Evolutionary conservation across 2,888 invertebrate genomes (phyloP).

Genomic region (Molanna angustata): DNA sequence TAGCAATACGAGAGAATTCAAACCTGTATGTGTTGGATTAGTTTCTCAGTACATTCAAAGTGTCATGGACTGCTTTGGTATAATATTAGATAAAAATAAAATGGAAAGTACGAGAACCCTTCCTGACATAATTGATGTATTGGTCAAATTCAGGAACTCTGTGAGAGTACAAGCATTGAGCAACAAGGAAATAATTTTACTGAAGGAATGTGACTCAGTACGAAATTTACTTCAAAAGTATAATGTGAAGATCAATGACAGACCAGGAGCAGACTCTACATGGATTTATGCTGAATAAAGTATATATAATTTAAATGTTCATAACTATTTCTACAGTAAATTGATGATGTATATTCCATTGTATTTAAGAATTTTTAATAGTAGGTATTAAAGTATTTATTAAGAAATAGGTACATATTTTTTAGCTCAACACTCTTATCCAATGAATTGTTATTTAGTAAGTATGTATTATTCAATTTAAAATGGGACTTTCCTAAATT

Average conservation of each 20-base stretch:
- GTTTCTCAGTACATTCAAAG: conserved; percentile 58
- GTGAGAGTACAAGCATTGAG: conserved; percentile 59
- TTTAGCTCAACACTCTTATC: too few relatives aligned
- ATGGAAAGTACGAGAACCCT: conserved; percentile 39
- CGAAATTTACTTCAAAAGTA: conserved; percentile 60
- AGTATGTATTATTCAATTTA: too few relatives aligned
- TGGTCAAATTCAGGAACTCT: conserved; percentile 60
- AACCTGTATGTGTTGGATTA: conserved; percentile 54
- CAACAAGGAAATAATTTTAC: conserved; percentile 57
- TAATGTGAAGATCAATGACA: conserved; percentile 68
- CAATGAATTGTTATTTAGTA: too few relatives aligned
- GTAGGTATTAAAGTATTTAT: too few relatives aligned
- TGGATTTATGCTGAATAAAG: conserved; percentile 53
- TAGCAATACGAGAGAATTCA: conserved; percentile 37
- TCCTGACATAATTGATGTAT: conserved; percentile 56
- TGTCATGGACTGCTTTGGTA: conserved; percentile 54
- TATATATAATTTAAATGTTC: too few relatives aligned
- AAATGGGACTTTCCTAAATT: too few relatives aligned
- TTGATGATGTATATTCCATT: too few relatives aligned
- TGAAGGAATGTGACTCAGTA: conserved; percentile 65
- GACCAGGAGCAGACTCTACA: conserved; percentile 47
- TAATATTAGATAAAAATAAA: conserved; percentile 44
- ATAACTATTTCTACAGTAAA: too few relatives aligned
- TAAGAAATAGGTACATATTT: too few relatives aligned
- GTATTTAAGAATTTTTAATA: too few relatives aligned